Conservation (phyloP, 2,888 invertebrate species). For the Priocnemis perturbator region DNA sequence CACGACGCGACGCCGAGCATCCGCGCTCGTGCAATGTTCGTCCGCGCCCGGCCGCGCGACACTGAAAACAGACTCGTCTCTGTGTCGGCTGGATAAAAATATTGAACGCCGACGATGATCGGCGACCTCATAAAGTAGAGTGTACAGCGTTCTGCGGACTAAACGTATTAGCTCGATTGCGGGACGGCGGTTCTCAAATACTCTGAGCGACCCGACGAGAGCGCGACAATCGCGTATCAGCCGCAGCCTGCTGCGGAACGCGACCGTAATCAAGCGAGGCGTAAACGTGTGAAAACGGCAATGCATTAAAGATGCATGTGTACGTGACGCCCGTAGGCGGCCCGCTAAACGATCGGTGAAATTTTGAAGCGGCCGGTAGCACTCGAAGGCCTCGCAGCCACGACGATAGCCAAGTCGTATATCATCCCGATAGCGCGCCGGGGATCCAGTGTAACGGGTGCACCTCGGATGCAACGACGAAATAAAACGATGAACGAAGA, state of each 20-base stretch:
- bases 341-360: constrained; percentile 34
- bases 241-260: not conserved
- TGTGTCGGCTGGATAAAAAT: too few species aligned
- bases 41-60: too few species aligned
- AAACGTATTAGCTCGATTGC: too few species aligned
- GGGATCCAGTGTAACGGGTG: constrained; percentile 32
- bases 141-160: too few species aligned
- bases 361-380: constrained; percentile 35
- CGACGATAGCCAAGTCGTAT: constrained; percentile 45
- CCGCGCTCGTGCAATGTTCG: too few species aligned
- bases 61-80: too few species aligned
- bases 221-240: not conserved
- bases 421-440: constrained; percentile 45
- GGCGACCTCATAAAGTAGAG: too few species aligned
- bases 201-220: too few species aligned
- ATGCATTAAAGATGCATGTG: not conserved
- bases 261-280: not conserved
- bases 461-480: constrained; percentile 22
- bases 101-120: too few species aligned
- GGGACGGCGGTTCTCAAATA: too few species aligned
- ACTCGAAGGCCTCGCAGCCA: constrained; percentile 27
- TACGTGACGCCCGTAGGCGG: constrained; percentile 9
- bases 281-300: constrained; percentile 5
- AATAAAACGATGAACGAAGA: constrained; percentile 28
- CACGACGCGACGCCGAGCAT: too few species aligned